Conservation (phyloP, 2,797 vertebrate species). For the Lepilemur ruficaudatus region DNA sequence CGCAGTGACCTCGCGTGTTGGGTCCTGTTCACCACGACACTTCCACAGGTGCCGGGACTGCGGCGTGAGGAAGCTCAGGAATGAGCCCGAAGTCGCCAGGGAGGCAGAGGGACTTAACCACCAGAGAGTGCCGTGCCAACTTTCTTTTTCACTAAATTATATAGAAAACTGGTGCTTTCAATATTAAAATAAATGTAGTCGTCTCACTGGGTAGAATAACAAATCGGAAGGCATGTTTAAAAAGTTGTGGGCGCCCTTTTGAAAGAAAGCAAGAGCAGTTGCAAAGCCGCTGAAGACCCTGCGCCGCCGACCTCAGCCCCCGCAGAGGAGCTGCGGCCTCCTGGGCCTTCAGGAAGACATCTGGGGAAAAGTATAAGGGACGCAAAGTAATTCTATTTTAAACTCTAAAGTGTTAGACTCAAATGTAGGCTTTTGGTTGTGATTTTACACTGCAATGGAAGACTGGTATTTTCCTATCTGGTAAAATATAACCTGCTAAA, state of each 20-base stretch:
- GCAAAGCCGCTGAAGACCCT: rapidly evolving
- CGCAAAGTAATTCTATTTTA: neutral
- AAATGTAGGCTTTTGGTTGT: neutral
- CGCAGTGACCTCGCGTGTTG: neutral
- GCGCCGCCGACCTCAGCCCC: neutral
- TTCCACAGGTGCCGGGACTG: neutral
- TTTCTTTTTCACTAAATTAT: neutral
- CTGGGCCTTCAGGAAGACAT: neutral
- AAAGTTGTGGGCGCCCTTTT: neutral
- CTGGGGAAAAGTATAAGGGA: neutral
- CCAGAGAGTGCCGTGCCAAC: neutral
- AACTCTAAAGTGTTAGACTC: neutral
- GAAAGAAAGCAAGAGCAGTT: neutral
- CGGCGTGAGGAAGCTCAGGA: neutral
- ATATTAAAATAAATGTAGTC: neutral
- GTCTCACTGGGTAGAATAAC: neutral
- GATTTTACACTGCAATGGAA: neutral
- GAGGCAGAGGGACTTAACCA: too few species aligned
- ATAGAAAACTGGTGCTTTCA: neutral
- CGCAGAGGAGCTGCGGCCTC: neutral
- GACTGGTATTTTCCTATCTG: neutral
- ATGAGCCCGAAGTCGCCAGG: neutral
- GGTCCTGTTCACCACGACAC: neutral
- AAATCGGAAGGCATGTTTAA: neutral
- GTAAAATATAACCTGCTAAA: neutral